Evolutionary conservation across 2,113 vertebrate species (phyloP), one percentile per base, ranked within the genome.

Genomic region (Sceloporus tristichus): DNA sequence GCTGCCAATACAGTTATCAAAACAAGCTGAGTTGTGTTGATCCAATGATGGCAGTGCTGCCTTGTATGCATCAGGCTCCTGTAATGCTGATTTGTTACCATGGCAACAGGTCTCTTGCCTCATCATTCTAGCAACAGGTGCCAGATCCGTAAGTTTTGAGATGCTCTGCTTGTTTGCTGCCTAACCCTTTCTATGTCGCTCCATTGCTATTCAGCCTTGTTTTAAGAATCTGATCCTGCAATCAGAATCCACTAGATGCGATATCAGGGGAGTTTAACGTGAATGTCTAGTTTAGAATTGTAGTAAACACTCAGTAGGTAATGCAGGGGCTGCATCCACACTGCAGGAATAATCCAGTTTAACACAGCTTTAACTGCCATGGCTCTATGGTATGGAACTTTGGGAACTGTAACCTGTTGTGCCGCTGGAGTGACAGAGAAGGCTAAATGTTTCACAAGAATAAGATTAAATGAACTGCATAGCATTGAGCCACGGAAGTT

Each of bases 61-160:
- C 38, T 82, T 74, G 8, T 53, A 56, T 83, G 82, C 56, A 77
- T 71, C 66, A 90, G 80, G 9, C 19, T 90, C 87, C 84, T 23
- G 4, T 80, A 48, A 86, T 62, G 75, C 82, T 91, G 56, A 9
- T 83, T 82, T 88, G 94, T 95, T 96, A 85, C 95, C 91, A 76
- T 94, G 94, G 93, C 91, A 96, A 95, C 95, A 82, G 59, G 78
- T 79, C 38, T 89, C 91, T 86, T 91, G 79, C 88, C 77, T 14
- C 42, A 23, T 93, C 90, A 86, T n/a, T 89, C 84, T 87, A 89
- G 85, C 87, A 89, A 70, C 86, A 87, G 74, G 79, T 91, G 90
- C 92, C 85, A 85, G 78, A 92, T 88, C 90, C 87, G 92, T 65
- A 82, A 8, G 42, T 34, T 65, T 80, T 66, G 48, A 40, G 76